phyloP scores from a whole-genome alignment of 1,140 invertebrate genomes.

The Orius insidiosus region DNA sequence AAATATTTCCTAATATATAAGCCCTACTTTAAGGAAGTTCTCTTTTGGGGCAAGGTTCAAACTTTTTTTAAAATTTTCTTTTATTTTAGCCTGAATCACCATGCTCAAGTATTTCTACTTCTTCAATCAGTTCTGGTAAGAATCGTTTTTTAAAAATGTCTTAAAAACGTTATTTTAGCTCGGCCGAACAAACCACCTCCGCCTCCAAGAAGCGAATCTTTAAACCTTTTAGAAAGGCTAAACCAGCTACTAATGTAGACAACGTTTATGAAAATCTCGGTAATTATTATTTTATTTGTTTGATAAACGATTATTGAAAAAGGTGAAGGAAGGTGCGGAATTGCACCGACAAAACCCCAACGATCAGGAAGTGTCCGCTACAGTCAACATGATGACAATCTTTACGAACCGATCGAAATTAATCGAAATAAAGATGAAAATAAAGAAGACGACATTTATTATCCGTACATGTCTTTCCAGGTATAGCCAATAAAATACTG shows the following conservation, averaged over 20 bases:
- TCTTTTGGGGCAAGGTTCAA: background rate
- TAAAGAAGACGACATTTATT: conserved; percentile 54
- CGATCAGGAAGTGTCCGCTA: conserved; percentile 66
- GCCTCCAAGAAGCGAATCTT: conserved; percentile 35
- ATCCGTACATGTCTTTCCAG: conserved; percentile 44
- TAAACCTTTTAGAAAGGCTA: conserved; percentile 20
- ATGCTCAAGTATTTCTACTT: background rate
- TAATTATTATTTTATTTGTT: conserved; percentile 16
- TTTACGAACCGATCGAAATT: conserved; percentile 14
- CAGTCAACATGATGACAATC: conserved; percentile 14
- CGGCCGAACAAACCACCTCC: conserved; percentile 37
- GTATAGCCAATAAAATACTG: no score
- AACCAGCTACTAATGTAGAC: conserved; percentile 3
- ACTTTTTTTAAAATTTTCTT: background rate
- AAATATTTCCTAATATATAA: no score
- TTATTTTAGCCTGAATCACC: conserved; percentile 1
- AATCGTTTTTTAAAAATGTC: background rate
- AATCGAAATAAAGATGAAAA: background rate
- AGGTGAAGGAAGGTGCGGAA: conserved; percentile 56
- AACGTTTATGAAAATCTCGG: conserved; percentile 24
- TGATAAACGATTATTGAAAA: no score
- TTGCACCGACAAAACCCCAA: conserved; percentile 60
- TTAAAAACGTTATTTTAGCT: conserved; percentile 6
- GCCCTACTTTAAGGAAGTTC: background rate
- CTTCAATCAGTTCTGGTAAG: conserved; percentile 3